Percentiles rank a stretch among this genome's conserved stretches.
These are phyloP conservation scores for Dipodomys stephensi DNA, from an alignment of 2,113 vertebrate genomes.

Conservation along the genomic window DNA sequence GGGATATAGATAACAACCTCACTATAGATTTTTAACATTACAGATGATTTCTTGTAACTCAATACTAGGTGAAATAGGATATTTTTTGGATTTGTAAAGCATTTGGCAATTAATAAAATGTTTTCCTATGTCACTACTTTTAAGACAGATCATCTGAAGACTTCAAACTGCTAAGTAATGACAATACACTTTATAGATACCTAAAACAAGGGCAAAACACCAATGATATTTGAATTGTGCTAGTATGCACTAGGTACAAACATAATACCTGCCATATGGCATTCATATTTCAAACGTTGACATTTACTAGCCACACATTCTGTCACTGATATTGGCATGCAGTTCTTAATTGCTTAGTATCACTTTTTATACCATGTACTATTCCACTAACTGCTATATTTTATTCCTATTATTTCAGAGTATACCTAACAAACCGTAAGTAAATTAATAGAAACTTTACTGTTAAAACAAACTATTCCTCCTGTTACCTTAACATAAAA, in stretches of 20 bases:
- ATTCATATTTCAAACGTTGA: conserved; percentile 87
- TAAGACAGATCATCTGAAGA: conserved; percentile 5
- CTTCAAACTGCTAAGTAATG: not conserved
- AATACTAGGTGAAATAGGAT: not conserved
- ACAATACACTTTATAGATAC: conserved; percentile 33
- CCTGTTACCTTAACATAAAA: conserved; percentile 33
- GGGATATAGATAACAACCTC: too few relatives aligned
- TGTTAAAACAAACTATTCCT: conserved; percentile 25
- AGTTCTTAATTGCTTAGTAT: conserved; percentile 89
- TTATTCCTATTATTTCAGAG: conserved; percentile 74
- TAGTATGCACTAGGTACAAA: conserved; percentile 45
- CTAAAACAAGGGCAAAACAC: conserved; percentile 35
- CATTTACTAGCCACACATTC: conserved; percentile 89
- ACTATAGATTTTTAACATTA: too few relatives aligned
- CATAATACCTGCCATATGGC: conserved; percentile 69
- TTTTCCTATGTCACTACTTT: conserved; percentile 33
- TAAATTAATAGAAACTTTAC: not conserved
- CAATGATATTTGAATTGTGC: conserved; percentile 39
- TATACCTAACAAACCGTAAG: conserved; percentile 38
- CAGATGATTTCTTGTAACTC: too few relatives aligned
- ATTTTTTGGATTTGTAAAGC: conserved; percentile 25
- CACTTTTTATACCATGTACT: conserved; percentile 85
- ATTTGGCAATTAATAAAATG: conserved; percentile 13
- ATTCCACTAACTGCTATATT: conserved; percentile 86
- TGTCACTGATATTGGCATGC: conserved; percentile 90